Percentiles rank a stretch among this genome's conserved stretches.
Conservation (phyloP, 1,140 invertebrate genomes). For the Drosophila tani region DNA sequence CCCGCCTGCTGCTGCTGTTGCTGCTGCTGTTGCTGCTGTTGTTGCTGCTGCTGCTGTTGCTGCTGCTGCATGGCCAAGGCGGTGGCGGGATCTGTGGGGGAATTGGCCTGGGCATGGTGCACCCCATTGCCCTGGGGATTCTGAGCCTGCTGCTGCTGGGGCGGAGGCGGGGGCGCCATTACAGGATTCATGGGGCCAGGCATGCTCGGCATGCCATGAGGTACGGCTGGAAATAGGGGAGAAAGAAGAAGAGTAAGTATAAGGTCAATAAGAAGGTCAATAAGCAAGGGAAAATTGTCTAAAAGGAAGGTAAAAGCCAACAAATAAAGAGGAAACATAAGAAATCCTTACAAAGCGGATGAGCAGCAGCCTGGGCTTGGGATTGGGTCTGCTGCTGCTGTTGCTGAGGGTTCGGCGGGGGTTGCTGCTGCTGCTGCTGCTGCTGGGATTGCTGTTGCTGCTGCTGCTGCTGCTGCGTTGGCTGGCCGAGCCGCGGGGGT, state of each 20-base stretch:
- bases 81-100: slow-evolving; percentile 65
- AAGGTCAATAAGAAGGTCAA: neutral
- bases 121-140: slow-evolving; percentile 77
- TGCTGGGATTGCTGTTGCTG: slow-evolving; percentile 48
- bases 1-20: slow-evolving; percentile 46
- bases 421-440: slow-evolving; percentile 58
- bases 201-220: slow-evolving; percentile 80
- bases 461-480: slow-evolving; percentile 47
- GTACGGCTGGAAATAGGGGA: slow-evolving; percentile 64
- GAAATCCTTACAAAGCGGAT: slow-evolving; percentile 87
- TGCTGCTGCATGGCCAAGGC: slow-evolving; percentile 67
- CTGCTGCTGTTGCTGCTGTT: slow-evolving; percentile 39
- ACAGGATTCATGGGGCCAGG: slow-evolving; percentile 77
- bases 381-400: slow-evolving; percentile 59
- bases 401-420: slow-evolving; percentile 27
- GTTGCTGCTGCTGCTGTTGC: slow-evolving; percentile 56
- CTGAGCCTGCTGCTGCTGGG: slow-evolving; percentile 72
- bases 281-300: no score
- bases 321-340: neutral
- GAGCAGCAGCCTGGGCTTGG: slow-evolving; percentile 83
- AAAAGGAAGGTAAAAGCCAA: neutral
- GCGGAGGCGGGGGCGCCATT: slow-evolving; percentile 79
- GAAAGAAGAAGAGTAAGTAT: neutral
- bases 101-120: slow-evolving; percentile 67
- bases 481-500: slow-evolving; percentile 62